Conservation (phyloP, 2,888 invertebrate species). For the Villa cingulata region DNA sequence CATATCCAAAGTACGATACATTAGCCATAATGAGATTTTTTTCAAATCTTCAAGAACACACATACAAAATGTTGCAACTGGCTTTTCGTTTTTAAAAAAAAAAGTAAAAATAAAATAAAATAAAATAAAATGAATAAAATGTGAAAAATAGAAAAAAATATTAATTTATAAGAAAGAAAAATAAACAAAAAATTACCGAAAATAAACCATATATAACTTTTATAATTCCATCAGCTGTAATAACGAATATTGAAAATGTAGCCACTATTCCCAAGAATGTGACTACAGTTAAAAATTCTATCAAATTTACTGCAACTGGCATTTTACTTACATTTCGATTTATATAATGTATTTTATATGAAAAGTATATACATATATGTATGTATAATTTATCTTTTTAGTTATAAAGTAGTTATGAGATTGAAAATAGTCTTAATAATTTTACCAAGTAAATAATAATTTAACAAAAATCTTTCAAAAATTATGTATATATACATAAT, state of each 20-base stretch:
- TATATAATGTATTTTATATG: too few species aligned
- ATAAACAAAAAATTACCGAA: constrained; percentile 15
- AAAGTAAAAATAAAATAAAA: neutral
- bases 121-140: neutral
- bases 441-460: too few species aligned
- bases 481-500: too few species aligned
- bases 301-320: constrained; percentile 22
- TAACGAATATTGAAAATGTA: constrained; percentile 20
- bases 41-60: constrained; percentile 1
- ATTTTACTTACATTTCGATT: constrained; percentile 8
- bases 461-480: too few species aligned
- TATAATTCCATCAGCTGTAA: constrained; percentile 18
- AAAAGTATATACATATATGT: too few species aligned
- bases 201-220: constrained; percentile 17
- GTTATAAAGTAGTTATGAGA: too few species aligned
- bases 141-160: too few species aligned
- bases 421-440: too few species aligned
- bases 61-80: neutral
- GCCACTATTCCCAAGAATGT: constrained; percentile 20
- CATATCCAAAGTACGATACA: constrained; percentile 5
- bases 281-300: constrained; percentile 20
- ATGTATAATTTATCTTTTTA: too few species aligned
- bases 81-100: neutral
- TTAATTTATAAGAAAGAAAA: too few species aligned
- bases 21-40: constrained; percentile 5